These are phyloP conservation scores for Eugnorisma glareosa DNA, from an alignment of 2,888 invertebrate species.

Conservation along the genomic window DNA sequence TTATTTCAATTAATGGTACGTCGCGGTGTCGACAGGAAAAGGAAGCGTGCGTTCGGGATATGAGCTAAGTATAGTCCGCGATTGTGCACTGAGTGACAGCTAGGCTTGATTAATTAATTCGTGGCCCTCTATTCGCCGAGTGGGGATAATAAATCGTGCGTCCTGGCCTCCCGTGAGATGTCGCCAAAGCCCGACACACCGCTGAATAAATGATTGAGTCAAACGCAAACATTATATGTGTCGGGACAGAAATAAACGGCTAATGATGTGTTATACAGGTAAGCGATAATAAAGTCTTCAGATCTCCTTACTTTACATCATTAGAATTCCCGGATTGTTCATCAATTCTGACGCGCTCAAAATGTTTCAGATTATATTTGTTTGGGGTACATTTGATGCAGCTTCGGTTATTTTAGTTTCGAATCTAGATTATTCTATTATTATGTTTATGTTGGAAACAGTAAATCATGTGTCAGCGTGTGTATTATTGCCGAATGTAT, in stretches of 20 bases:
- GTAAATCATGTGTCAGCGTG: constrained; percentile 40
- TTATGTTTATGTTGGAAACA: constrained; percentile 47
- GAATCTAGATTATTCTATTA: constrained; percentile 55
- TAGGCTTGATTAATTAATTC: constrained; percentile 90
- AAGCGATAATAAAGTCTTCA: constrained; percentile 88
- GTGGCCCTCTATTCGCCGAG: constrained; percentile 82
- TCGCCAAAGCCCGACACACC: constrained; percentile 82
- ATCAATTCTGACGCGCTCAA: constrained; percentile 70
- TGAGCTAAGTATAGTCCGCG: constrained; percentile 82
- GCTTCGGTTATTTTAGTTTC: constrained; percentile 48
- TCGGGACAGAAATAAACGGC: constrained; percentile 86
- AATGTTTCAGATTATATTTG: constrained; percentile 60
- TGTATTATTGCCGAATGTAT: constrained; percentile 48
- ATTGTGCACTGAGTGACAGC: constrained; percentile 88
- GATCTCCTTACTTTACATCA: constrained; percentile 82
- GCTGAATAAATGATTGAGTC: constrained; percentile 88
- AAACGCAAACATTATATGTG: constrained; percentile 85
- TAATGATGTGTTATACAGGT: constrained; percentile 89
- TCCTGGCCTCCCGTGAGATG: constrained; percentile 88
- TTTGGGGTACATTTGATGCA: constrained; percentile 53
- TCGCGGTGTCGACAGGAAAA: constrained; percentile 87
- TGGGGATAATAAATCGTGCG: constrained; percentile 88
- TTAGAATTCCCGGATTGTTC: constrained; percentile 81
- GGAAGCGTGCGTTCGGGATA: constrained; percentile 81
- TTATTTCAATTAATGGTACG: constrained; percentile 89